phyloP scores from a whole-genome alignment of 1,140 invertebrate species.

The Grapholita molesta region DNA sequence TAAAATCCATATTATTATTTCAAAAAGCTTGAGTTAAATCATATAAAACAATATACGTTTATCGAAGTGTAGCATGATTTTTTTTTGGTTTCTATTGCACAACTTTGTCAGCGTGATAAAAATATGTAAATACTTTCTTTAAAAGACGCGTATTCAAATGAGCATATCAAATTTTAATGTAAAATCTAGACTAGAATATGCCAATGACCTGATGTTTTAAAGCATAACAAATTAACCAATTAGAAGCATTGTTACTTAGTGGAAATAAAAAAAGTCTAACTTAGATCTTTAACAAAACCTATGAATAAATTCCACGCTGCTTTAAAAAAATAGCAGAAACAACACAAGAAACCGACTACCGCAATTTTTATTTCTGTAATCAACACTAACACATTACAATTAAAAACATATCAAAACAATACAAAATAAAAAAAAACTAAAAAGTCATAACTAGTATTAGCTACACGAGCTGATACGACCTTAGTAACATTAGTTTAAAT shows the following conservation, averaged over 20 bases:
- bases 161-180: neutral
- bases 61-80: too few species aligned
- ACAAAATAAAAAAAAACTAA: neutral
- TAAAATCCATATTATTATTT: too few species aligned
- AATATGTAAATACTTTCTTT: too few species aligned
- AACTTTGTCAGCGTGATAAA: too few species aligned
- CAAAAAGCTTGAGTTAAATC: too few species aligned
- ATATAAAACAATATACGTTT: too few species aligned
- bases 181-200: neutral
- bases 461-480: neutral
- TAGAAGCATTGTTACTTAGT: neutral
- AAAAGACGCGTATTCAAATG: neutral
- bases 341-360: neutral
- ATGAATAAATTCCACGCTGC: neutral
- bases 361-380: neutral
- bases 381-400: neutral
- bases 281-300: neutral
- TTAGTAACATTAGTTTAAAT: too few species aligned
- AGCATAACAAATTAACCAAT: neutral
- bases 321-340: neutral
- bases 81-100: too few species aligned
- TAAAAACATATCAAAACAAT: slow-evolving; percentile 6
- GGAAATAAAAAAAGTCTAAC: neutral
- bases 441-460: slow-evolving; percentile 28
- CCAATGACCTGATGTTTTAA: neutral